phyloP scores from a whole-genome alignment of 2,797 vertebrate genomes.

The Urosaurus nigricauda region DNA sequence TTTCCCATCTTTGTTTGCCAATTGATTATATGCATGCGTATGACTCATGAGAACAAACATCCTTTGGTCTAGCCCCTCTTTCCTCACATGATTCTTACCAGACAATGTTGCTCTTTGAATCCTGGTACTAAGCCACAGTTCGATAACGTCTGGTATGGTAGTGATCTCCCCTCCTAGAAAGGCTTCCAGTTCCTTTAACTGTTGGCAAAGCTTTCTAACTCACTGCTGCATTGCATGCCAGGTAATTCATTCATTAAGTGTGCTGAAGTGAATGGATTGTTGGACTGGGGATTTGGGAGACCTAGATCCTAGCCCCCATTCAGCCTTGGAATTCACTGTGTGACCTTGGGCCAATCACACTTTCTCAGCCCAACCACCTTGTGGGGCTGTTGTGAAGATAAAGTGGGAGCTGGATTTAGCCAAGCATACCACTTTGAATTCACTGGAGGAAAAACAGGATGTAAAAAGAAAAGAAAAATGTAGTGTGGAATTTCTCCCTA shows the following conservation, averaged over 20 bases:
- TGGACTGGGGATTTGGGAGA: neutral
- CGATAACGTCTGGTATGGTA: neutral
- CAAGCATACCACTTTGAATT: neutral
- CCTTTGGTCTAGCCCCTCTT: neutral
- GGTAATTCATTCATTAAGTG: neutral
- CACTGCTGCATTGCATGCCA: neutral
- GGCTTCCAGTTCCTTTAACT: too few species aligned
- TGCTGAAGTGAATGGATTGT: neutral
- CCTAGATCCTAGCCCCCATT: neutral
- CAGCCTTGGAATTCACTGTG: neutral
- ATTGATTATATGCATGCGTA: neutral
- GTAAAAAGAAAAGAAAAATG: neutral
- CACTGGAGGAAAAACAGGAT: neutral
- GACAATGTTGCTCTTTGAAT: neutral
- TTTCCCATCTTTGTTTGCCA: conserved; percentile 13
- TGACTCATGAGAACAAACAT: conserved; percentile 37
- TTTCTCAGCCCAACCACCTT: neutral
- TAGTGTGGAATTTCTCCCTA: neutral
- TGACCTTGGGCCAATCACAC: neutral
- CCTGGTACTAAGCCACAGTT: neutral
- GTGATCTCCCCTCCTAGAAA: neutral
- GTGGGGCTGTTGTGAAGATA: neutral
- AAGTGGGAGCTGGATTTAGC: neutral
- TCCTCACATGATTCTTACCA: neutral
- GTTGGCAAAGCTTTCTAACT: neutral